These are phyloP conservation scores for Lampris megalopsis DNA, from an alignment of 2,113 vertebrate genomes.

Conservation along the genomic window DNA sequence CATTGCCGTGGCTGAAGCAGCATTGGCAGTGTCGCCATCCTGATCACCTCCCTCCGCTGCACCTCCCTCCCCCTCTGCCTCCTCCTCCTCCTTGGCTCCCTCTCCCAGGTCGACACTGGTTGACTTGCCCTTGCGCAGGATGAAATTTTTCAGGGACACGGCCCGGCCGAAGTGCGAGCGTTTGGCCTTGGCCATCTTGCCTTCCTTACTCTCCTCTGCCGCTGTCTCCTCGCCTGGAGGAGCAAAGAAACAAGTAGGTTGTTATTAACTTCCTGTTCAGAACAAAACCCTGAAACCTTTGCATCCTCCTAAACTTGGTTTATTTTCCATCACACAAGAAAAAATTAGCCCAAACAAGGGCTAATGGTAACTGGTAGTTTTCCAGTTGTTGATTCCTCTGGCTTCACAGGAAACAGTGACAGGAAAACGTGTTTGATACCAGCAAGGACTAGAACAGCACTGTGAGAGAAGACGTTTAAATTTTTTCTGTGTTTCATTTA, in stretches of 20 bases:
- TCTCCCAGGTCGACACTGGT: conserved; percentile 80
- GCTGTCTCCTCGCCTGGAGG: conserved; percentile 74
- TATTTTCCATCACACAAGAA: no score
- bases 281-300: no score
- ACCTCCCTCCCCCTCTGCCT: conserved; percentile 14
- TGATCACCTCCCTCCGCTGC: conserved; percentile 55
- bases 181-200: conserved; percentile 81
- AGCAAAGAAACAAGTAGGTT: not conserved
- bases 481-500: no score
- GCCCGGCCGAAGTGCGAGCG: conserved; percentile 83
- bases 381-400: no score
- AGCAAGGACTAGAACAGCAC: no score
- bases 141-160: conserved; percentile 86
- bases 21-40: conserved; percentile 44
- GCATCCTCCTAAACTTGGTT: no score
- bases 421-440: no score
- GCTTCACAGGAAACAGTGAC: no score
- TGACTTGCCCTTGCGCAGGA: conserved; percentile 84
- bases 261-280: not conserved
- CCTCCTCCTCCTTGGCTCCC: conserved; percentile 72
- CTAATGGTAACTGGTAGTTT: no score
- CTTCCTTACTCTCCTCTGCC: conserved; percentile 76
- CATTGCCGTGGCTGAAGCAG: conserved; percentile 37
- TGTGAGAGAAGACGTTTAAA: no score
- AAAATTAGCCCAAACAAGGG: no score